phyloP scores from a whole-genome alignment of 92 coral and sea anemone species.

The Blastomussa wellsi region DNA sequence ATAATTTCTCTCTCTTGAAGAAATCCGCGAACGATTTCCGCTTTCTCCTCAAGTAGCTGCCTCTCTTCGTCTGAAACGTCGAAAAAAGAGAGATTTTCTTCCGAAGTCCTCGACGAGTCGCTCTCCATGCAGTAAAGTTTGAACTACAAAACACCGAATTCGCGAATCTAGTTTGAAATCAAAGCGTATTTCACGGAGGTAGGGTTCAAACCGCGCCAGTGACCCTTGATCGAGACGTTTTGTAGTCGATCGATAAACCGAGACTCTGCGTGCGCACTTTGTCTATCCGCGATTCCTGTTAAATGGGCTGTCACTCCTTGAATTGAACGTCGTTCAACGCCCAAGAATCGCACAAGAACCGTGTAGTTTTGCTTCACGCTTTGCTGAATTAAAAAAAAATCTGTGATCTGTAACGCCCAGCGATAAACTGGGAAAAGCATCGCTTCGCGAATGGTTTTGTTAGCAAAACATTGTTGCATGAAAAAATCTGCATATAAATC shows the following conservation, averaged over 20 bases:
- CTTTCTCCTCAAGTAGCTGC: constrained; percentile 77
- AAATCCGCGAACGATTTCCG: constrained; percentile 95
- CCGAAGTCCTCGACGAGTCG: constrained; percentile 4
- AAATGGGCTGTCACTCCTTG: constrained; percentile 9
- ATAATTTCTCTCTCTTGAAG: constrained; percentile 88
- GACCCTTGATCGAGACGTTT: constrained; percentile 28
- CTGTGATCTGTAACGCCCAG: background rate
- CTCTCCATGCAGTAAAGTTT: constrained; percentile 24
- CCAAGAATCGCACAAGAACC: background rate
- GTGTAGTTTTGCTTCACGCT: background rate
- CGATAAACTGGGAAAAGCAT: background rate
- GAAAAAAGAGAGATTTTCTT: constrained; percentile 8
- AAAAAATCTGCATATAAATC: constrained; percentile 30
- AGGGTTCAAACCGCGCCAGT: constrained; percentile 14
- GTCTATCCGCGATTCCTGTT: background rate
- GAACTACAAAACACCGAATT: background rate
- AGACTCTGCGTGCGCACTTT: constrained; percentile 43
- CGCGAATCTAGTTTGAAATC: background rate
- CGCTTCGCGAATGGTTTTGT: background rate
- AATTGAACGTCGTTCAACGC: background rate
- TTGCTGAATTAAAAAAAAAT: constrained; percentile 9
- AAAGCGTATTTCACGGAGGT: constrained; percentile 14
- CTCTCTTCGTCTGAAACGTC: constrained; percentile 58
- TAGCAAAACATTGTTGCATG: background rate
- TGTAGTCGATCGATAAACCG: constrained; percentile 14